Base-by-base conservation (phyloP, 2,888 invertebrate genomes). In the Pollenia amentaria region DNA sequence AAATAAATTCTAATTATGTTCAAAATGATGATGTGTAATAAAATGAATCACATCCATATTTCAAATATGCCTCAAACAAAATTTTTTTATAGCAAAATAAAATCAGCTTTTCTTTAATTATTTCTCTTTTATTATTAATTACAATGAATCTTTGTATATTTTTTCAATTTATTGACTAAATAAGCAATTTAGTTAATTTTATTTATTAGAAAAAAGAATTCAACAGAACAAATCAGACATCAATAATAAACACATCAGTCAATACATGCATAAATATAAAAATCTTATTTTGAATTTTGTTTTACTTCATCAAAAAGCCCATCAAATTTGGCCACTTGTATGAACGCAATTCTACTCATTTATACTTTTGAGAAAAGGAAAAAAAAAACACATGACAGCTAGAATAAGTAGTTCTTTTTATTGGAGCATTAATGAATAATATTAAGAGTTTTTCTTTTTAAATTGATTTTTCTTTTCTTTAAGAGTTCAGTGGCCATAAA, bases 141-240 rank as follows among this genome's bases (percentile, higher is more conserved):
- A 53, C n/a, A n/a, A 6, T 57, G 21, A 38, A 9, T 16, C 38
- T 8, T 57, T 38, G 29, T 44, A 38, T 40, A 53, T 18, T 53
- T 53, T 46, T 60, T 6, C 29, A 57, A 16, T 53, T 75, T 75
- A 75, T 76, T 70, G 53, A 38, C 62, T 53, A 38, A 42, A 53
- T 6, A 29, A 29, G 29, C 10, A 69, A 46, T 83, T 76, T 38
- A 62, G 51, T 62, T 62, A 60, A 10, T 44, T 40, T 46, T 44
- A 75, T 75, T 67, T 75, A 57, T 73, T 67, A 21, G 12, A 57
- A 69, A 8, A 9, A 14, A 69, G 44, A 53, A 29, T 14, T 18
- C 44, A 62, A n/a, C n/a, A n/a, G n/a, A n/a, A n/a, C n/a, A n/a
- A n/a, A n/a, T 60, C 57, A 82, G 75, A 75, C 73, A 69, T 82